A percentile compares a stretch with the other conserved stretches of the same genome.
Conservation (phyloP, 2,888 invertebrate genomes). For the Epicampocera succincta region DNA sequence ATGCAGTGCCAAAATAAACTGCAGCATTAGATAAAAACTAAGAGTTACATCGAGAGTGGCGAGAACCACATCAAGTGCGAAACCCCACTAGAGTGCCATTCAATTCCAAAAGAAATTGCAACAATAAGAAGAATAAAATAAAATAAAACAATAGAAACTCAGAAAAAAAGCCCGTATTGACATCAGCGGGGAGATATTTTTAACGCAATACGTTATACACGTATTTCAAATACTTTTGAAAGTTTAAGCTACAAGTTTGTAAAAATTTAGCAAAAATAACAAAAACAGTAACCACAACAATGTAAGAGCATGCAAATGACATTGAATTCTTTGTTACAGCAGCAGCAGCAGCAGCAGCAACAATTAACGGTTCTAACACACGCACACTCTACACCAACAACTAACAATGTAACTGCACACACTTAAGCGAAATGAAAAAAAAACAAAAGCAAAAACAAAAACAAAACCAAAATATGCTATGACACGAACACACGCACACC, state of each 20-base stretch:
- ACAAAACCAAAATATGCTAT: background rate
- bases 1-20: no score
- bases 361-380: constrained; percentile 10
- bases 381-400: constrained; percentile 3
- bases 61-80: no score
- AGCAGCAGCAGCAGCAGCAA: constrained; percentile 1
- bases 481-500: background rate
- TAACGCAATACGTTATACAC: no score
- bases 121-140: background rate
- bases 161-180: no score
- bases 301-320: constrained; percentile 28
- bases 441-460: background rate
- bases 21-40: no score
- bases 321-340: constrained; percentile 23
- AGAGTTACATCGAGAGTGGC: no score
- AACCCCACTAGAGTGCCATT: no score
- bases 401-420: background rate
- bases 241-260: background rate
- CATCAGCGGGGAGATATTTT: background rate
- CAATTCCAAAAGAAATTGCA: no score
- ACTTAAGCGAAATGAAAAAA: background rate
- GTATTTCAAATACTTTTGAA: background rate
- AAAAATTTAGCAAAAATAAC: no score
- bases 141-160: background rate
- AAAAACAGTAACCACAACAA: constrained; percentile 4